These are phyloP conservation scores for Eudorcas thomsonii DNA, from an alignment of 2,113 vertebrate genomes.

Conservation along the genomic window DNA sequence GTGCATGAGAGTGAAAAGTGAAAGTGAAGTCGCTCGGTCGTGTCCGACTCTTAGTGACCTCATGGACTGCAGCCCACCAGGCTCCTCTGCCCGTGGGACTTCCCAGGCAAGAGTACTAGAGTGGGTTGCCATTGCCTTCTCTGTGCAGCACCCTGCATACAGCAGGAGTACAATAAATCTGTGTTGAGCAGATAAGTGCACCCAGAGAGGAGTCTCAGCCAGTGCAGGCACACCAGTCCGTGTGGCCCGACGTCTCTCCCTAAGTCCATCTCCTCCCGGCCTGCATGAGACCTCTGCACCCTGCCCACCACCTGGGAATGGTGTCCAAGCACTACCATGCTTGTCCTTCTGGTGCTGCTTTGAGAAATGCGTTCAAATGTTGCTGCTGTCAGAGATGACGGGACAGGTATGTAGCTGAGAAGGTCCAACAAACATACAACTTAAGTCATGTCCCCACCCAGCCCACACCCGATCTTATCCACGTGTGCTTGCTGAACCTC, in stretches of 20 bases:
- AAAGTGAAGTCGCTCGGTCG: too few relatives aligned
- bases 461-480: rapidly evolving
- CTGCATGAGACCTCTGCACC: rapidly evolving
- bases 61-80: neutral
- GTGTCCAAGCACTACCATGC: rapidly evolving
- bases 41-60: too few relatives aligned
- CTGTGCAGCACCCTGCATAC: rapidly evolving
- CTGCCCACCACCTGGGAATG: rapidly evolving
- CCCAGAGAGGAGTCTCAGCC: neutral
- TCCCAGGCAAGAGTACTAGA: too few relatives aligned
- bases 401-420: neutral
- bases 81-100: too few relatives aligned
- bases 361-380: neutral
- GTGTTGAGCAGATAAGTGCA: neutral
- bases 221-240: rapidly evolving
- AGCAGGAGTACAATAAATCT: neutral
- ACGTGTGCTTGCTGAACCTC: neutral
- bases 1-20: too few relatives aligned
- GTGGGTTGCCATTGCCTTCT: too few relatives aligned
- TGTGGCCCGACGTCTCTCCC: rapidly evolving
- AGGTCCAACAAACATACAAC: neutral
- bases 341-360: rapidly evolving
- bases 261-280: neutral
- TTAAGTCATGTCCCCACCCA: rapidly evolving
- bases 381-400: neutral